Evolutionary conservation across 1,140 invertebrate species (phyloP).

Genomic region (Artemia franciscana): DNA sequence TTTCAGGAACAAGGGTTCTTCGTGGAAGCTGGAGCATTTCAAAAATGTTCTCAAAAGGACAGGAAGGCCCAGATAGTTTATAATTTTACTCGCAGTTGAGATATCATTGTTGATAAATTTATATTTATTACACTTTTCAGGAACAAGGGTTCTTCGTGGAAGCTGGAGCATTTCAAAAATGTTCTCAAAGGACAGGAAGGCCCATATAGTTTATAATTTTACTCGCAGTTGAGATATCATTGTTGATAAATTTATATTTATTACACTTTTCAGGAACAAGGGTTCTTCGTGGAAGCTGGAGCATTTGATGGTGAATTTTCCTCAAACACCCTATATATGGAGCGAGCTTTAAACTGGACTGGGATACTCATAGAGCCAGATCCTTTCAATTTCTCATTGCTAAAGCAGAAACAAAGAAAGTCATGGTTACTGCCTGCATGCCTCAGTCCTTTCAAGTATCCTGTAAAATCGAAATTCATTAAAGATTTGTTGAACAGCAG

Average conservation of each 20-base stretch:
- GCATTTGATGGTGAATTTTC: slow-evolving; percentile 12
- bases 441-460: neutral
- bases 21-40: too few relatives aligned
- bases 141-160: too few relatives aligned
- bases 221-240: too few relatives aligned
- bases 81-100: too few relatives aligned
- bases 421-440: slow-evolving; percentile 4
- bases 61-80: too few relatives aligned
- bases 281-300: slow-evolving; percentile 4
- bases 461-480: neutral
- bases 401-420: slow-evolving; percentile 10
- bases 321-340: slow-evolving; percentile 12
- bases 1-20: too few relatives aligned
- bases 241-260: neutral
- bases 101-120: too few relatives aligned
- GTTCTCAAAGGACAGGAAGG: too few relatives aligned
- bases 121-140: too few relatives aligned
- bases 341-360: slow-evolving; percentile 8
- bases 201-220: too few relatives aligned
- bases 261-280: neutral
- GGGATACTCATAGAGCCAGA: slow-evolving; percentile 11
- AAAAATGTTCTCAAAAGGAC: too few relatives aligned
- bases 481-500: neutral
- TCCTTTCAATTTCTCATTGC: slow-evolving; percentile 5
- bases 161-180: too few relatives aligned